Evolutionary conservation across 2,888 invertebrate genomes (phyloP), one percentile per base, ranked within the genome.

Genomic region (Epinotia brunnichana): DNA sequence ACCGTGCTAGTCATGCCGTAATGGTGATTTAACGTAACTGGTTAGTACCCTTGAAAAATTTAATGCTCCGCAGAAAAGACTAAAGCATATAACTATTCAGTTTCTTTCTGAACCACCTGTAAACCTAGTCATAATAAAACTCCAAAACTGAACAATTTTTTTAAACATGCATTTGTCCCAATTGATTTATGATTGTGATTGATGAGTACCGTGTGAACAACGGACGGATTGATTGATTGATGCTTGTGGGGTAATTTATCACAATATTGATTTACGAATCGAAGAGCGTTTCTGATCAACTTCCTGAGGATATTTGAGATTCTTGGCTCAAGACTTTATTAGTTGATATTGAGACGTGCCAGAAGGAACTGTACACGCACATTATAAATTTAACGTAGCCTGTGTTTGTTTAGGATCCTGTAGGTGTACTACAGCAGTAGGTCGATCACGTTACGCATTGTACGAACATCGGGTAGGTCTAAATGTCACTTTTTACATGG

Each of bases 101-200:
- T n/a, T n/a, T n/a, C n/a, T n/a, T n/a, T 35, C 9, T 35, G 9
- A 35, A 54, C 39, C 39, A 69, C 41, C 41, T 62, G 62, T 56
- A 35, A 17, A 19, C 29, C 29, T 29, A 35, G 7, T 15, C 15
- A 2, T 2, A 60, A 39, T 19, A 39, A 60, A 35, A 39, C 39
- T 41, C 39, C 11, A 44, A 67, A 51, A 68, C 53, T 19, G 62
- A n/a, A 54, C 67, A 44, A 56, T 24, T 56, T 41, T n/a, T 66
- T 53, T 66, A 59, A 56, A 41, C 48, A 9, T 48, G 10, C 29
- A 62, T 62, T 62, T 56, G 67, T 72, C 54, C 61, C 13, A 57
- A 69, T 57, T 73, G 69, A 63, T 69, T 63, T 69, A 29, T 68
- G 56, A 61, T 67, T 66, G 60, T 73, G 68, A 73, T 73, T 69